phyloP scores from a whole-genome alignment of 2,797 vertebrate species.

The Geotrypetes seraphini region DNA sequence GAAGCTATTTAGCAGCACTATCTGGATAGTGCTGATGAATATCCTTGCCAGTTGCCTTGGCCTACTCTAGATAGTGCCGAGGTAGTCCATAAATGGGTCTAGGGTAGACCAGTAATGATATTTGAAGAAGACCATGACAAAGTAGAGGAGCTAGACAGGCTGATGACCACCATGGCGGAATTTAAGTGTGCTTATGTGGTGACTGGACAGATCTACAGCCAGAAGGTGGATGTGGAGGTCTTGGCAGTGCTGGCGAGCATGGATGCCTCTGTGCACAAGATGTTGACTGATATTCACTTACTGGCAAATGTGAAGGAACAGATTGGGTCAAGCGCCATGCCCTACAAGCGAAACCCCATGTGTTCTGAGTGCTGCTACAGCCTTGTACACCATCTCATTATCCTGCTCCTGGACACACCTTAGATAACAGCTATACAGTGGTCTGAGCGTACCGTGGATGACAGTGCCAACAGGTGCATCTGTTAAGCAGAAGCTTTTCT shows the following conservation, averaged over 20 bases:
- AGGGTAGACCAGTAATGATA: no score
- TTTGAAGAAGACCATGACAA: no score
- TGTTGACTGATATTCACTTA: conserved; percentile 89
- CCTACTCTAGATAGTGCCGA: no score
- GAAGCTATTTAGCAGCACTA: no score
- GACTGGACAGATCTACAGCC: conserved; percentile 88
- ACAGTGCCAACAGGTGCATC: conserved; percentile 95
- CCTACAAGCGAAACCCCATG: conserved; percentile 96
- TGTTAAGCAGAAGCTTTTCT: no score
- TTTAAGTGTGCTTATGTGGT: conserved; percentile 83
- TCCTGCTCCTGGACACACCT: conserved; percentile 73
- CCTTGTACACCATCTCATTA: conserved; percentile 86
- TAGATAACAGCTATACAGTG: conserved; percentile 90
- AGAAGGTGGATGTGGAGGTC: conserved; percentile 85
- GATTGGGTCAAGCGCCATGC: conserved; percentile 94
- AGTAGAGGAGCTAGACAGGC: no score
- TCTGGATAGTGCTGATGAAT: no score
- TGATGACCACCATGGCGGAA: no score
- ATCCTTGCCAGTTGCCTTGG: no score
- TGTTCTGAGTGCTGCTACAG: conserved; percentile 90
- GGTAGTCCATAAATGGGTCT: no score
- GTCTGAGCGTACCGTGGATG: conserved; percentile 90
- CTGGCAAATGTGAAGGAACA: conserved; percentile 92
- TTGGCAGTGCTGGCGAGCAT: conserved; percentile 74
- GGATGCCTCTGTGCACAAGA: conserved; percentile 87